Percentiles rank a stretch among this genome's conserved stretches.
Conservation (phyloP, 2,113 vertebrate species). For the Carassius gibelio region DNA sequence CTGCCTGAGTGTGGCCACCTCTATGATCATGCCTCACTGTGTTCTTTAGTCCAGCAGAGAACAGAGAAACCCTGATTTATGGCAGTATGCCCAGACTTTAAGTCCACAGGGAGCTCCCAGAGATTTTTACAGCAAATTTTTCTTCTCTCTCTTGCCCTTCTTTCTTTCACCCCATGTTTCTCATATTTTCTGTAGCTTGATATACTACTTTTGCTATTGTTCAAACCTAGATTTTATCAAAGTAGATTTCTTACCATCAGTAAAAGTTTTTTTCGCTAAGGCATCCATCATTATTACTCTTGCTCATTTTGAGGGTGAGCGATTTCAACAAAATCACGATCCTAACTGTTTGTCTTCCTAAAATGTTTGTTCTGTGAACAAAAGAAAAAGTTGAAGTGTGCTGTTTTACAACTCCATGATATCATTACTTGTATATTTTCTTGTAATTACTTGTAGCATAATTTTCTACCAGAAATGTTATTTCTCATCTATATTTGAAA, state of each 20-base stretch:
- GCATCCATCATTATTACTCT: background rate
- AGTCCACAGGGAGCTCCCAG: slow-evolving; percentile 58
- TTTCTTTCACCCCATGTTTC: slow-evolving; percentile 46
- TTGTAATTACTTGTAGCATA: background rate
- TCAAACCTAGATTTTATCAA: background rate
- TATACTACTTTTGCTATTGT: background rate
- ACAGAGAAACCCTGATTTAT: slow-evolving; percentile 52
- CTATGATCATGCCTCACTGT: slow-evolving; percentile 40
- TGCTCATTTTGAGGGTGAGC: background rate
- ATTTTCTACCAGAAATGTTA: background rate
- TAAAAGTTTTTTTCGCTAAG: background rate
- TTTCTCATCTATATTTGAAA: slow-evolving; percentile 5
- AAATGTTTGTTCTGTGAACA: background rate
- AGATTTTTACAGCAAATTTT: slow-evolving; percentile 55
- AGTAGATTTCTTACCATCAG: background rate
- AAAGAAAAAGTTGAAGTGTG: background rate
- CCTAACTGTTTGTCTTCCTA: background rate
- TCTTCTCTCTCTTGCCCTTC: slow-evolving; percentile 31
- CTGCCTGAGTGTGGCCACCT: slow-evolving; percentile 25
- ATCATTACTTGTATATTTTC: too few species aligned
- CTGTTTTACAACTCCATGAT: background rate
- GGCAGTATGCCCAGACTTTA: slow-evolving; percentile 50
- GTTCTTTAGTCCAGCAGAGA: slow-evolving; percentile 41
- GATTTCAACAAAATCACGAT: background rate
- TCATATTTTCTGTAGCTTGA: slow-evolving; percentile 46